Evolutionary conservation across 2,797 vertebrate species (phyloP), one percentile per base, ranked within the genome.

Genomic region (Uromys caudimaculatus): DNA sequence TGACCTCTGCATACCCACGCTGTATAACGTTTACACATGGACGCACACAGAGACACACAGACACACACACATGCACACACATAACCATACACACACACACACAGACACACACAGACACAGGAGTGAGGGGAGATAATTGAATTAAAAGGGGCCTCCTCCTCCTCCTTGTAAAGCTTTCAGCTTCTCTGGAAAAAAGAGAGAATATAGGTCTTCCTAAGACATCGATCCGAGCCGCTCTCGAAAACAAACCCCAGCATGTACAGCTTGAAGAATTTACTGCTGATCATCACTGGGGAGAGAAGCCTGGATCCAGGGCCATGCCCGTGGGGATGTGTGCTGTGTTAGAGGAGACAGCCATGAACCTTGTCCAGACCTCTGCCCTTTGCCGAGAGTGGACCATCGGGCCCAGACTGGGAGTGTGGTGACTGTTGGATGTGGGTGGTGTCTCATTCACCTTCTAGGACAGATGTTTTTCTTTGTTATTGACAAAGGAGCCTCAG

Each of bases 241-340:
- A 41, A 94, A 60, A 50, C 14, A 47, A 81, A 35, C 23, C 17
- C 38, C 6, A 29, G n/a, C 58, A 24, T 32, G 50, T 85, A 24
- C 0, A 44, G 27, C 5, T 90, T 58, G 71, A 85, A 50, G 71
- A n/a, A 60, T 90, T 69, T 38, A n/a, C 41, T 83, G 12, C 29
- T 76, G 19, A 11, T 71, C 12, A 1, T 41, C 12, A 1, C 2
- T 38, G 47, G 11, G 19, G 29, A 41, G 56, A 27, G 16, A n/a
- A 79, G 23, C 32, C 11, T 7, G 32, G 47, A 23, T 54, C 7
- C 23, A 13, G 38, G 82, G 23, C 60, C 58, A 13, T 29, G n/a
- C 1, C 0, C 0, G 4, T 2, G 27, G 21, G 21, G 8, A 50
- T 38, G 27, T 21, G 1, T 24, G 3, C 32, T 35, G 0, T n/a